A percentile compares a stretch with the other conserved stretches of the same genome.
These are phyloP conservation scores for Hirtodrosophila cameraria DNA, from an alignment of 2,888 invertebrate species.

Conservation along the genomic window DNA sequence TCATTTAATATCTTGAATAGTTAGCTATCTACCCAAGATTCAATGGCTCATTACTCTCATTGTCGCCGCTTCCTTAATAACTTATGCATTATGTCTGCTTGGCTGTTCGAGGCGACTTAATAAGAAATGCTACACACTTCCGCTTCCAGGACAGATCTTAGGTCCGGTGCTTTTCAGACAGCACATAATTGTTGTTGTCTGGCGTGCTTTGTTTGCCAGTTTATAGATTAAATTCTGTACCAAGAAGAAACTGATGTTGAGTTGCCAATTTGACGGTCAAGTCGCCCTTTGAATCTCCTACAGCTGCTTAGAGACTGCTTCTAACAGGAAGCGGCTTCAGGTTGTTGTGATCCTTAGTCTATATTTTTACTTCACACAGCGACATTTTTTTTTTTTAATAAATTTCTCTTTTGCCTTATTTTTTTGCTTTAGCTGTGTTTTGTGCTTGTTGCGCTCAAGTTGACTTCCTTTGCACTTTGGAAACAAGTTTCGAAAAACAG, in stretches of 20 bases:
- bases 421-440: constrained; percentile 8
- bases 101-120: constrained; percentile 11
- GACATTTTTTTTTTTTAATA: constrained; percentile 29
- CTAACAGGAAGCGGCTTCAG: constrained; percentile 12
- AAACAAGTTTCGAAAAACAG: constrained; percentile 76
- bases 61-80: constrained; percentile 38
- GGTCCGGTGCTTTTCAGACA: constrained; percentile 11
- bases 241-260: constrained; percentile 19
- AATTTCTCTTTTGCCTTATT: constrained; percentile 12
- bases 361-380: constrained; percentile 47
- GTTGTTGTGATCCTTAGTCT: constrained; percentile 34
- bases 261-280: constrained; percentile 1
- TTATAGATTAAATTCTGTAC: constrained; percentile 48
- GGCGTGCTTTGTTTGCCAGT: constrained; percentile 42
- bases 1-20: not conserved
- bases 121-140: constrained; percentile 47
- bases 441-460: constrained; percentile 70
- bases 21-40: constrained; percentile 2
- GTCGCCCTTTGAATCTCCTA: constrained; percentile 36
- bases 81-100: constrained; percentile 49
- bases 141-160: constrained; percentile 33
- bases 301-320: constrained; percentile 17
- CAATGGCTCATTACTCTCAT: constrained; percentile 44
- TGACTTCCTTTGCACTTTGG: constrained; percentile 79
- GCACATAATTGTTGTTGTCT: constrained; percentile 33